These are phyloP conservation scores for Lepidocyrtoides sp. DNA, from an alignment of 2,888 invertebrate genomes.

Conservation along the genomic window DNA sequence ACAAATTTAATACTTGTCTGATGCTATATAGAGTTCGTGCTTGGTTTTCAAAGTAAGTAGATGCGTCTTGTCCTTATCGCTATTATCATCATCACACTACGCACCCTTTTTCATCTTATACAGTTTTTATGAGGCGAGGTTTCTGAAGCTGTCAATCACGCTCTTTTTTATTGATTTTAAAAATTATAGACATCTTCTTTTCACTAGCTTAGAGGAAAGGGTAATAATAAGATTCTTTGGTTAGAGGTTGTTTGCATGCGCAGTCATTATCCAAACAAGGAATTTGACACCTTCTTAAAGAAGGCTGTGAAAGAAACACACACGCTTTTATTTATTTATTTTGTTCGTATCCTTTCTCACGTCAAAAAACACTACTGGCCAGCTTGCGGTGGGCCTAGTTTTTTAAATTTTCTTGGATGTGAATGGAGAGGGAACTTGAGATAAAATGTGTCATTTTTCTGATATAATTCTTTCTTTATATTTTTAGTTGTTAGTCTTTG, in stretches of 20 bases:
- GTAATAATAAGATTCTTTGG: neutral
- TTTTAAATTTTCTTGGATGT: conserved; percentile 27
- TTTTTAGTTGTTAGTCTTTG: neutral
- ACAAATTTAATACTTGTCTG: neutral
- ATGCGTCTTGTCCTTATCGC: neutral
- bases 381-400: conserved; percentile 69
- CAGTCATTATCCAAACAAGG: conserved; percentile 58
- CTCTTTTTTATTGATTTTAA: conserved; percentile 65
- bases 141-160: conserved; percentile 74
- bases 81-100: conserved; percentile 24
- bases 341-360: conserved; percentile 46
- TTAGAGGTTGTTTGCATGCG: neutral
- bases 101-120: conserved; percentile 19
- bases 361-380: no score
- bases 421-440: conserved; percentile 67
- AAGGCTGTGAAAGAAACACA: conserved; percentile 34
- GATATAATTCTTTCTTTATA: conserved; percentile 60
- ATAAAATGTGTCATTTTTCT: conserved; percentile 76
- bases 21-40: neutral
- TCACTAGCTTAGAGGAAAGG: neutral
- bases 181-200: conserved; percentile 45
- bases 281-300: conserved; percentile 69
- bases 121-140: conserved; percentile 39
- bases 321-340: conserved; percentile 67
- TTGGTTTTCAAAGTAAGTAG: neutral